Base-by-base conservation (phyloP, 1,140 invertebrate genomes). In the Temnothorax curvispinosus region DNA sequence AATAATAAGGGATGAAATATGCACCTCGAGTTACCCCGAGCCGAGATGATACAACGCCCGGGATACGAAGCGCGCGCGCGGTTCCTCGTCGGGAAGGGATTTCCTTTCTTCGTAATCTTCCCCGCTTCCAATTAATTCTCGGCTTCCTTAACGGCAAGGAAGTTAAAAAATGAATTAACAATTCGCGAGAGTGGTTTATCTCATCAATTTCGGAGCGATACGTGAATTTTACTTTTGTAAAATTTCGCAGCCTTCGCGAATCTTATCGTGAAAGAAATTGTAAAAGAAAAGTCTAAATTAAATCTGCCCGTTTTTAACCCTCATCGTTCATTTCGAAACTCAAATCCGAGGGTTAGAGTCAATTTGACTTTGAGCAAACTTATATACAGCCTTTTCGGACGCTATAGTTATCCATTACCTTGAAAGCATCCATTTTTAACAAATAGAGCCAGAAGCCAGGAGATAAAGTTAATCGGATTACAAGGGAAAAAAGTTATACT, bases 1-100 rank as follows among this genome's bases (percentile, higher is more conserved):
- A 54, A 87, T 78, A 84, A 84, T 87, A 84, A 89, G 81, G 69
- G 65, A 82, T 89, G 87, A 89, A 88, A 89, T 85, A 88, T 85
- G 86, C 77, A 84, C 56, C 67, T 87, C 54, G 86, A 87, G 60
- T 85, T 87, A 47, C 60, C 47, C 54, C 32, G 64, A 27, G 58
- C 65, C 41, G 76, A 76, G 74, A 76, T 60, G 35, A 78, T 65
- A 50, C 47, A 38, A 69, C 35, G 77, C n/a, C 3, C 58, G 18
- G 21, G 58, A 64, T 27, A 27, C 41, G 62, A 56, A 81, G 21
- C 32, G 47, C 47, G 52, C 27, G 52, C 27, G n/a, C 52, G 13
- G 27, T 32, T 74, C 11, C 44, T 58, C 77, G 77, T 38, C 27
- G 52, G 27, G 7, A 41, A 47, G 27, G 41, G 52, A 58, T 60